phyloP scores from a whole-genome alignment of 2,888 invertebrate genomes.

The Calephelis perditalis region DNA sequence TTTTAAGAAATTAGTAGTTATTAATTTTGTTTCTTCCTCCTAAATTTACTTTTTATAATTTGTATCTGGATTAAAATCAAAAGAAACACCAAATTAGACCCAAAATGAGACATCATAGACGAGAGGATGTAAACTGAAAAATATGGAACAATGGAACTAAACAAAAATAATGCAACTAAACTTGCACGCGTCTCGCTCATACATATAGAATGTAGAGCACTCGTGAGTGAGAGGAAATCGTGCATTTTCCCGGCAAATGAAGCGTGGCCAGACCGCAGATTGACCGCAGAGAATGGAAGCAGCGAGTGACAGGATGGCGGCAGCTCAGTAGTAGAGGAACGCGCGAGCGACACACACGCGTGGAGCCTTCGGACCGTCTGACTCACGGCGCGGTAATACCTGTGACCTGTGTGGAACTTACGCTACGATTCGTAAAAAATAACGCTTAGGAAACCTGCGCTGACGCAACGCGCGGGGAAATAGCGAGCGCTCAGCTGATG shows the following conservation, averaged over 20 bases:
- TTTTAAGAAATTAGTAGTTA: too few species aligned
- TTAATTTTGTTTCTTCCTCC: too few species aligned
- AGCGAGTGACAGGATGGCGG: conserved; percentile 77
- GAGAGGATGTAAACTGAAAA: too few species aligned
- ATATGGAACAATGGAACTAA: conserved; percentile 58
- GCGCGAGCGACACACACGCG: conserved; percentile 63
- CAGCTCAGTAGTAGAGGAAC: conserved; percentile 69
- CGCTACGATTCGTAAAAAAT: conserved; percentile 35
- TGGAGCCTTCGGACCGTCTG: conserved; percentile 39
- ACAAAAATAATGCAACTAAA: conserved; percentile 71
- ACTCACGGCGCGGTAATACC: conserved; percentile 40
- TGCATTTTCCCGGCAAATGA: conserved; percentile 78
- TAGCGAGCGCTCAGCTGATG: conserved; percentile 59
- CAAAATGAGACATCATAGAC: not conserved
- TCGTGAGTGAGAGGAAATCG: conserved; percentile 52
- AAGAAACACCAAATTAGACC: not conserved
- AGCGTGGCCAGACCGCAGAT: conserved; percentile 78
- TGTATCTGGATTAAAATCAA: not conserved
- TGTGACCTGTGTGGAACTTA: conserved; percentile 40
- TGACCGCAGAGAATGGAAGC: conserved; percentile 78
- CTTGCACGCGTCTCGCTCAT: conserved; percentile 58
- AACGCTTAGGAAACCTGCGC: conserved; percentile 34
- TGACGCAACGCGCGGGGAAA: conserved; percentile 51
- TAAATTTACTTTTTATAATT: not conserved
- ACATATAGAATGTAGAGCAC: conserved; percentile 24